These are phyloP conservation scores for Campylorhamphus procurvoides DNA, from an alignment of 2,113 vertebrate species.

Conservation along the genomic window DNA sequence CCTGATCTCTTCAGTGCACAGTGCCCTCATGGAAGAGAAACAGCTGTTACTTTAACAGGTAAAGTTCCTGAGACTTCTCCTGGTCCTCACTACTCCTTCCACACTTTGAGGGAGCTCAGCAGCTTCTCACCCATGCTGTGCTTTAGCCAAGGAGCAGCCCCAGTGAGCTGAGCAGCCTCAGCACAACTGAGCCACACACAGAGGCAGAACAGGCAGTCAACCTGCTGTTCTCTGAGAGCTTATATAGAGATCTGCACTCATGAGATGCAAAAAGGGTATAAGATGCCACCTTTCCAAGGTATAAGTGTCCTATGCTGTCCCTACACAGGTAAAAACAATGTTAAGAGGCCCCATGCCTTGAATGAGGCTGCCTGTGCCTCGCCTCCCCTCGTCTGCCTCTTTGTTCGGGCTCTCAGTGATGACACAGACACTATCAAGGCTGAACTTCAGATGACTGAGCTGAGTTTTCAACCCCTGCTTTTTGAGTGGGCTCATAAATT, in stretches of 20 bases:
- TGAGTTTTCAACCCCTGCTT: not conserved
- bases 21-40: not conserved
- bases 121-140: not conserved
- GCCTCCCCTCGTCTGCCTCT: not conserved
- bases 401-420: constrained; percentile 42
- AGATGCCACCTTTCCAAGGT: not conserved
- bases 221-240: not conserved
- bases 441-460: not conserved
- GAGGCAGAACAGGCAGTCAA: not conserved
- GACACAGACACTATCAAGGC: not conserved
- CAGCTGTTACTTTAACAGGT: rapidly evolving
- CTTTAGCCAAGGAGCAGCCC: not conserved
- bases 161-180: not conserved
- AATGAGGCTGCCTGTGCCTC: not conserved
- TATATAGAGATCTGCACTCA: not conserved
- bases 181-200: rapidly evolving
- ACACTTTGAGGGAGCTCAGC: not conserved
- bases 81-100: not conserved
- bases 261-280: not conserved
- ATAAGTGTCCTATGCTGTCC: not conserved
- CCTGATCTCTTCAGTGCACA: not conserved
- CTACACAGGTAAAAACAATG: rapidly evolving
- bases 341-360: not conserved
- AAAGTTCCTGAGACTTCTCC: not conserved
- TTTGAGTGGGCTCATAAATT: constrained; percentile 10